Evolutionary conservation across 2,888 invertebrate genomes (phyloP).

Genomic region (Disparrhopalites patrizii): DNA sequence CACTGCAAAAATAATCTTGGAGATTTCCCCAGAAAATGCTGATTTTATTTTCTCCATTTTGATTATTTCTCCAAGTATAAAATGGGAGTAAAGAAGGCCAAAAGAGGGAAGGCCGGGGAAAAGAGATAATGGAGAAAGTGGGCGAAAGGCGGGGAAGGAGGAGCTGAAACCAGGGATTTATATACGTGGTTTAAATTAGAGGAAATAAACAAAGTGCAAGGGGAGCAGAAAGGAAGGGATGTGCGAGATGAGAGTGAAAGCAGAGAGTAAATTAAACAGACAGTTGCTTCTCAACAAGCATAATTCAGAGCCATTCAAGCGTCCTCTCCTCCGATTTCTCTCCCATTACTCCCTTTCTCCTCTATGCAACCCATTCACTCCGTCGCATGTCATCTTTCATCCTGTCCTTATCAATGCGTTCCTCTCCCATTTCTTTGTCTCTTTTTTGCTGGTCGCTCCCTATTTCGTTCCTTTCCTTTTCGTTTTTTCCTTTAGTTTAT

Average conservation of each 20-base stretch:
- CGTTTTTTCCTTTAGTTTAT: neutral
- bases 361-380: neutral
- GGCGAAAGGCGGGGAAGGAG: no score
- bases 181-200: no score
- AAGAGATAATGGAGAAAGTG: no score
- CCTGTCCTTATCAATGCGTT: neutral
- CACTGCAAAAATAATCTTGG: no score
- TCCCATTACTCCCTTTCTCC: neutral
- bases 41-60: no score
- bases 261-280: conserved; percentile 55
- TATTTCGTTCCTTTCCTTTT: neutral
- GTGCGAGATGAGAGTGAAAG: conserved; percentile 51
- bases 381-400: neutral
- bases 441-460: neutral
- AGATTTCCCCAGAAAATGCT: no score
- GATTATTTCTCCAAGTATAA: no score
- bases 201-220: neutral
- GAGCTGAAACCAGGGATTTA: no score
- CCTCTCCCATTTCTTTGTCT: neutral
- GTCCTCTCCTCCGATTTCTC: neutral
- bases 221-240: conserved; percentile 51
- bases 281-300: conserved; percentile 49
- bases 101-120: no score
- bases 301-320: conserved; percentile 7
- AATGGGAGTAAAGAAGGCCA: no score